Conservation (phyloP, 2,888 invertebrate genomes). For the Xanthia togata region DNA sequence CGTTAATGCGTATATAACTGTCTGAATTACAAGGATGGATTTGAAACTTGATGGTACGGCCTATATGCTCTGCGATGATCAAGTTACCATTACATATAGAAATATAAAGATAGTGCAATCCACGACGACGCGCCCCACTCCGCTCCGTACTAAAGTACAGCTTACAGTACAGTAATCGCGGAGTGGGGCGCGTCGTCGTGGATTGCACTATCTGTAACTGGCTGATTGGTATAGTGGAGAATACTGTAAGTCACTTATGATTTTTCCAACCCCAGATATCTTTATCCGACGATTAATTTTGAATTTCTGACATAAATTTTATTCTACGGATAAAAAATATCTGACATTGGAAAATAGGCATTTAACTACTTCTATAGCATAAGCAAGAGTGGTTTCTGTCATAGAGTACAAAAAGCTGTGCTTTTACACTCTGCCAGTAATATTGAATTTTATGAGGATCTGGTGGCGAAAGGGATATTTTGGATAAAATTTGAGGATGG, state of each 20-base stretch:
- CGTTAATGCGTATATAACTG: neutral
- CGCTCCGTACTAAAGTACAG: no score
- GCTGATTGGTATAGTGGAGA: neutral
- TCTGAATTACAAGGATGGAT: constrained; percentile 6
- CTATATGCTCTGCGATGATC: neutral
- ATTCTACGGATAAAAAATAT: neutral
- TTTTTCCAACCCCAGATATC: neutral
- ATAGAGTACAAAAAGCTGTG: constrained; percentile 17
- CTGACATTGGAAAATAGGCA: neutral
- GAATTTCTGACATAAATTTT: neutral
- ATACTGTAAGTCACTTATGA: neutral
- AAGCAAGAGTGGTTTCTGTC: constrained; percentile 1
- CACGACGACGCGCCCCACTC: no score
- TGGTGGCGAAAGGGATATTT: neutral
- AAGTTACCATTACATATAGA: neutral
- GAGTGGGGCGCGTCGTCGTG: no score
- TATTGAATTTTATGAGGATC: constrained; percentile 9
- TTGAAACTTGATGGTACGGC: neutral
- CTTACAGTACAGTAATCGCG: no score
- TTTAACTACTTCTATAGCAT: constrained; percentile 7
- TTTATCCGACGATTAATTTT: neutral
- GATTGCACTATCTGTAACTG: no score
- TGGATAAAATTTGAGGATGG: neutral
- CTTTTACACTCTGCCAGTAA: constrained; percentile 7
- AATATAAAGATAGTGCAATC: no score